phyloP scores from a whole-genome alignment of 2,113 vertebrate genomes.

The Strigops habroptila region DNA sequence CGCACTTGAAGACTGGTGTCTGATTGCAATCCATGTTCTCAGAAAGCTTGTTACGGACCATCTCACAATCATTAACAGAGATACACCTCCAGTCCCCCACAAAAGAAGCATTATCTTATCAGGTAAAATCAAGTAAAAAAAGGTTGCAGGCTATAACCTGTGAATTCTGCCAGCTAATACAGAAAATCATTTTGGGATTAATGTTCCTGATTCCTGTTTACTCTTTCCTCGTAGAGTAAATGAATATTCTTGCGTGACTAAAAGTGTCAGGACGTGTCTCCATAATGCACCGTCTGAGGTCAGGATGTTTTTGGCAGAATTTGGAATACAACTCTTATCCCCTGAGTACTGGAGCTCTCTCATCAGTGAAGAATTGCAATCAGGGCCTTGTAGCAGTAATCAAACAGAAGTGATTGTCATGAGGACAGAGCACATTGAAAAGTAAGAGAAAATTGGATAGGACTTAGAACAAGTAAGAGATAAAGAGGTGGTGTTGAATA shows the following conservation, averaged over 20 bases:
- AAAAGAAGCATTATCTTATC: neutral
- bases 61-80: neutral
- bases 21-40: neutral
- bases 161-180: neutral
- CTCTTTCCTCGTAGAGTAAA: neutral
- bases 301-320: neutral
- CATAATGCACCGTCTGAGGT: neutral
- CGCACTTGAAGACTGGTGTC: neutral
- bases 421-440: conserved; percentile 15
- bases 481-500: conserved; percentile 55
- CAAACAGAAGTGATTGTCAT: conserved; percentile 56
- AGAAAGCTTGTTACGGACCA: neutral
- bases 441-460: conserved; percentile 21
- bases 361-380: conserved; percentile 53
- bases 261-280: neutral
- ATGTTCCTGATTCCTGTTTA: neutral
- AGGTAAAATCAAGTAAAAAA: neutral
- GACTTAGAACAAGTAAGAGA: conserved; percentile 38
- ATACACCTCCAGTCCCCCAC: neutral
- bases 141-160: neutral
- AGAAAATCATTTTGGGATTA: neutral
- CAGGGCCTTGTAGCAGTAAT: conserved; percentile 42
- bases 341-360: neutral
- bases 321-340: neutral
- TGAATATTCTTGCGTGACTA: neutral